phyloP scores from a whole-genome alignment of 64 coral and sea anemone species.

The Anthopleura sola region DNA sequence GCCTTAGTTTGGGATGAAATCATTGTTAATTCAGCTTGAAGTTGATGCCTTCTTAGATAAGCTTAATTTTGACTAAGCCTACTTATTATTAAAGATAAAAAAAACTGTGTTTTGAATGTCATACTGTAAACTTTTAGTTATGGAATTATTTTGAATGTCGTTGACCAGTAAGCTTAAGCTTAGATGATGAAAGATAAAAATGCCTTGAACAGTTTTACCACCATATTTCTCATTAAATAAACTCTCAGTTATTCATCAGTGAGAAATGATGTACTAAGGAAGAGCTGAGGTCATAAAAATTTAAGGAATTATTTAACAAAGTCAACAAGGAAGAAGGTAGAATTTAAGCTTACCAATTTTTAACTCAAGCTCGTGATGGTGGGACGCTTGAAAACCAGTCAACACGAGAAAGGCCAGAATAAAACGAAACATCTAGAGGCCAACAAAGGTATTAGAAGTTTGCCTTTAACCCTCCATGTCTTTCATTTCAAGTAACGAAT shows the following conservation, averaged over 20 bases:
- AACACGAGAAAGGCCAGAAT: constrained; percentile 5
- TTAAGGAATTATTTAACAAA: not conserved
- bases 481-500: not conserved
- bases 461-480: not conserved
- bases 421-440: constrained; percentile 15
- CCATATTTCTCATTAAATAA: not conserved
- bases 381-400: not conserved
- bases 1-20: not conserved
- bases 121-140: no score
- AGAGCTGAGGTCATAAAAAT: not conserved
- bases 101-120: no score
- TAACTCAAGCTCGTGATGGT: not conserved
- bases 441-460: not conserved
- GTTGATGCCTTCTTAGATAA: not conserved
- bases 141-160: not conserved
- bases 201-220: not conserved
- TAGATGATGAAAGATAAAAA: not conserved
- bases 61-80: not conserved
- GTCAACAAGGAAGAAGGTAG: not conserved
- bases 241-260: not conserved
- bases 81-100: not conserved
- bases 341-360: not conserved
- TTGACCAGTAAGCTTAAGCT: no score
- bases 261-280: not conserved
- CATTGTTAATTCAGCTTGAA: not conserved